Evolutionary conservation across 2,797 vertebrate species (phyloP), one percentile per base, ranked within the genome.

Genomic region (Channallabes apus): DNA sequence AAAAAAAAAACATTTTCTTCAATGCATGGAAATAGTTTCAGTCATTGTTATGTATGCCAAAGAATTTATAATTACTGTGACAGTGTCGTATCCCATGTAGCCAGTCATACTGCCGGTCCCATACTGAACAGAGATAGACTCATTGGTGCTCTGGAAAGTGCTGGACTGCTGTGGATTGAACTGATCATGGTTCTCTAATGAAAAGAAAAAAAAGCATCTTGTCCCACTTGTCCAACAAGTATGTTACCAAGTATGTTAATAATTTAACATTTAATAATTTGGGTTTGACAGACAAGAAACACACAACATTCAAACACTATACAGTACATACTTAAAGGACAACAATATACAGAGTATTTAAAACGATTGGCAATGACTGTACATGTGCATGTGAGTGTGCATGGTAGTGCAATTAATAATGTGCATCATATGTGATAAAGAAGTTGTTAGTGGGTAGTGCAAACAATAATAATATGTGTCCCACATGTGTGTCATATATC

Each of bases 91-190:
- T 56, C 41, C 93, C 87, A 94, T 86, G 62, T 56, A 64, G 81
- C 92, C 94, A 46, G 90, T 93, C 93, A 94, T 94, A 82, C 94
- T 94, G 82, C 93, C 93, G 22, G 92, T 93, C 71, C 92, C 93
- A 1, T 94, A 94, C 64, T 91, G 82, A 83, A 94, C 91, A 68
- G 88, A 91, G 80, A 94, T 59, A 56, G 87, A 0, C 86, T 85
- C 0, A 51, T 2, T 11, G 6, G 59, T 27, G 85, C 51, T 82
- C 3, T 75, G 4, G 84, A 91, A 94, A 59, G 89, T 91, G 80
- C 86, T 90, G 84, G 93, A 93, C 84, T 87, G 78, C 11, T 83
- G 20, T 46, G 92, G 91, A 88, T 89, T 90, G 89, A 91, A 94
- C 86, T 24, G 89, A 0, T 3, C 59, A 86, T 93, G 93, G 88